phyloP scores from a whole-genome alignment of 2,797 vertebrate genomes.

The Enteromius radiatus region DNA sequence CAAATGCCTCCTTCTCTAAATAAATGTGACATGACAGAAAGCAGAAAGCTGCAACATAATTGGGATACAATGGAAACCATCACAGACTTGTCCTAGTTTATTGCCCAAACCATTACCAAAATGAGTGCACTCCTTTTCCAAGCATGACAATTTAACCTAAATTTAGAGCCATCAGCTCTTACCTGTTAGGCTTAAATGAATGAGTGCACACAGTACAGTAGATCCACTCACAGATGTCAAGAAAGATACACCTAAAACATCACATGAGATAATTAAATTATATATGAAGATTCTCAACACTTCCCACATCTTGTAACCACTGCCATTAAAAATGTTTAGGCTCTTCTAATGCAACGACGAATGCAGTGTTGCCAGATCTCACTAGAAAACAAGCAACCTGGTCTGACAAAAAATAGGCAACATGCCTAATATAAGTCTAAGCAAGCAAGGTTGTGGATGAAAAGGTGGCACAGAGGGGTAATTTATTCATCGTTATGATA shows the following conservation, averaged over 20 bases:
- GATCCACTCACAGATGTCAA: not conserved
- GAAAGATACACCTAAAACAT: not conserved
- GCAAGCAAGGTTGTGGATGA: not conserved
- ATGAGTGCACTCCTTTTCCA: slow-evolving; percentile 24
- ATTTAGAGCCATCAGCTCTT: slow-evolving; percentile 19
- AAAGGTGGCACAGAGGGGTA: not conserved
- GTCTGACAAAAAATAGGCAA: not conserved
- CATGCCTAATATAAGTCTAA: not conserved
- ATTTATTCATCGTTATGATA: not conserved
- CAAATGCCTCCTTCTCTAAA: not conserved
- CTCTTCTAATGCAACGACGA: not conserved
- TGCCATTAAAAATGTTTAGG: not conserved
- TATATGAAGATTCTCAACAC: not conserved
- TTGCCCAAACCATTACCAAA: slow-evolving; percentile 21
- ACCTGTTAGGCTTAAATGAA: not conserved
- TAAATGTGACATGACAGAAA: slow-evolving; percentile 50
- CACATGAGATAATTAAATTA: not conserved
- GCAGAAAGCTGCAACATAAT: slow-evolving; percentile 16
- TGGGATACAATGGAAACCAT: slow-evolving; percentile 21
- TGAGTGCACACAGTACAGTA: not conserved
- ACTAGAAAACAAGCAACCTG: not conserved
- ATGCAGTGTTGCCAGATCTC: not conserved
- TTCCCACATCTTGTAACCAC: not conserved
- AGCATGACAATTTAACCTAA: slow-evolving; percentile 13
- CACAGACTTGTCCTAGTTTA: slow-evolving; percentile 32